phyloP scores from a whole-genome alignment of 2,797 vertebrate species.

The Microchirus variegatus region DNA sequence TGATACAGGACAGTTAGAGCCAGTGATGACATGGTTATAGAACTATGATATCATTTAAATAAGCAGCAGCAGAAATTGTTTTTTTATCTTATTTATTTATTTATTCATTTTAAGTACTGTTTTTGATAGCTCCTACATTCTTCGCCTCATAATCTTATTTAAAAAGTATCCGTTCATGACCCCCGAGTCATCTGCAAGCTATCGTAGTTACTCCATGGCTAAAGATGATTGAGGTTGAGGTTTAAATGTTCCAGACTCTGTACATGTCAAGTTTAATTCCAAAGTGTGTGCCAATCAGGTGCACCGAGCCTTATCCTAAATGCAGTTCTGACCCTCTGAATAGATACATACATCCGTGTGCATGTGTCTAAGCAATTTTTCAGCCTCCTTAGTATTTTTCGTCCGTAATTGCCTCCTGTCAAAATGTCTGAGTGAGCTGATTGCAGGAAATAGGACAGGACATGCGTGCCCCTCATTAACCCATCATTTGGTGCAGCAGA shows the following conservation, averaged over 20 bases:
- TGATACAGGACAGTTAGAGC: no score
- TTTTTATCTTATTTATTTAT: no score
- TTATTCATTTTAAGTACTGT: no score
- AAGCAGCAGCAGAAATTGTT: no score
- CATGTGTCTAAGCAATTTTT: constrained; percentile 71
- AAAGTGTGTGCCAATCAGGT: constrained; percentile 54
- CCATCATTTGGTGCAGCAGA: constrained; percentile 74
- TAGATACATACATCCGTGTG: constrained; percentile 54
- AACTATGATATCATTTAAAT: no score
- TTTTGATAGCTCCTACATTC: background rate
- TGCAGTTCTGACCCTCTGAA: constrained; percentile 58
- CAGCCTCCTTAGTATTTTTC: constrained; percentile 71
- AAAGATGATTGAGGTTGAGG: constrained; percentile 33
- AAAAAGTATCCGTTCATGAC: constrained; percentile 9
- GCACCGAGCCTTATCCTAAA: constrained; percentile 47
- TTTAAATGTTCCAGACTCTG: constrained; percentile 34
- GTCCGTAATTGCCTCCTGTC: constrained; percentile 84
- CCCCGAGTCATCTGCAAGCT: constrained; percentile 16
- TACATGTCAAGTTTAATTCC: constrained; percentile 52
- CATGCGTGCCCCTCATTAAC: constrained; percentile 82
- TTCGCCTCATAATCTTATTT: background rate
- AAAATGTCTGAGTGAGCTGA: constrained; percentile 81
- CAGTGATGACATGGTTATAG: no score
- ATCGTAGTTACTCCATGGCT: constrained; percentile 5
- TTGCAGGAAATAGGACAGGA: constrained; percentile 80